Evolutionary conservation across 2,113 vertebrate genomes (phyloP).

Genomic region (Daubentonia madagascariensis): DNA sequence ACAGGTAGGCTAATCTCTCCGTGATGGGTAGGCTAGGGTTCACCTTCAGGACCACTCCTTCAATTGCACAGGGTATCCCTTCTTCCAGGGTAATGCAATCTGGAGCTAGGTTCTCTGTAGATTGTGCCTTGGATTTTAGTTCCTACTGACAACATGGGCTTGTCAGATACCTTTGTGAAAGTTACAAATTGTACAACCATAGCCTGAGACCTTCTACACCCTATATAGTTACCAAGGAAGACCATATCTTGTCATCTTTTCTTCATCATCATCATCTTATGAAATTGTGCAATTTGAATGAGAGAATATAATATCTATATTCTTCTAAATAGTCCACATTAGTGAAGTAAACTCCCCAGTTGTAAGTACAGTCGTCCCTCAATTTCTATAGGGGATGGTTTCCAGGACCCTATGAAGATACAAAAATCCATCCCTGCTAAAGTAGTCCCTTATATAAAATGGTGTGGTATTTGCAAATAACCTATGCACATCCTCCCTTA

Average conservation of each 20-base stretch:
- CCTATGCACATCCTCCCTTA: not conserved
- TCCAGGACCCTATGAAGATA: not conserved
- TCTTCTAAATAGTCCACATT: not conserved
- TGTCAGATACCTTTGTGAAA: not conserved
- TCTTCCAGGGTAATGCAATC: not conserved
- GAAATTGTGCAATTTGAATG: not conserved
- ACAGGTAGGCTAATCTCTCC: not conserved
- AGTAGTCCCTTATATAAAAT: not conserved
- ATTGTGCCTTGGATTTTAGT: not conserved
- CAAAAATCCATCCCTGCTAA: not conserved
- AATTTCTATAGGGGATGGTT: not conserved
- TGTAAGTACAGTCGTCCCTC: not conserved
- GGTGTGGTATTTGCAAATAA: not conserved
- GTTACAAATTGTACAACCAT: not conserved
- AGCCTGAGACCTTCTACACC: not conserved
- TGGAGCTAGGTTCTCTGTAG: not conserved
- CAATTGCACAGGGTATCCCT: not conserved
- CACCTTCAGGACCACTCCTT: not conserved
- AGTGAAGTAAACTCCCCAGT: not conserved
- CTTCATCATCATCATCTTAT: not conserved
- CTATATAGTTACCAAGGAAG: not conserved
- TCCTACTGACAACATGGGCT: not conserved
- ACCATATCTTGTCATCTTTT: not conserved
- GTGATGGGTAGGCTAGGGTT: not conserved
- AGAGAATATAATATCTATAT: not conserved